Percentiles rank a stretch among this genome's conserved stretches.
phyloP scores from a whole-genome alignment of 2,888 invertebrate genomes.

The Drosophila mayaguana region DNA sequence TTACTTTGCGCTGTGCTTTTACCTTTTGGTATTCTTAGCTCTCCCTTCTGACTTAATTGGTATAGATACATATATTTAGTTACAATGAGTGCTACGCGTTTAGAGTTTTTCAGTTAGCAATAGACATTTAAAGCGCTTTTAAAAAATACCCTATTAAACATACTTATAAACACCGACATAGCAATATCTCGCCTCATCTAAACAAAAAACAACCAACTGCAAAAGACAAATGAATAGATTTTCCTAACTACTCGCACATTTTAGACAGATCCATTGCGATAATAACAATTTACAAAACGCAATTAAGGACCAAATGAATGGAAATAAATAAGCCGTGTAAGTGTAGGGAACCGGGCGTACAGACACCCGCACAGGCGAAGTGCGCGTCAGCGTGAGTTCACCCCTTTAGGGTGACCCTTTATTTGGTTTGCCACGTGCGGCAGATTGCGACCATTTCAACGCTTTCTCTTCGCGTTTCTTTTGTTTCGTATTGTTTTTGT shows the following conservation, averaged over 20 bases:
- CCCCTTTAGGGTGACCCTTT: slow-evolving; percentile 58
- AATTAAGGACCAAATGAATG: slow-evolving; percentile 60
- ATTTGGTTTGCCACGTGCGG: slow-evolving; percentile 53
- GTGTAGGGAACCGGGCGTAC: slow-evolving; percentile 39
- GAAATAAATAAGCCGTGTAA: slow-evolving; percentile 64
- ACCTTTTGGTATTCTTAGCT: slow-evolving; percentile 21
- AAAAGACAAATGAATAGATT: slow-evolving; percentile 58
- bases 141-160: slow-evolving; percentile 59
- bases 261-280: slow-evolving; percentile 52
- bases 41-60: slow-evolving; percentile 22
- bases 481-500: slow-evolving; percentile 20
- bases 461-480: slow-evolving; percentile 38
- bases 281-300: slow-evolving; percentile 60
- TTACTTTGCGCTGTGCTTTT: slow-evolving; percentile 67
- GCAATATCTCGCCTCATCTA: slow-evolving; percentile 20
- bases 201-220: slow-evolving; percentile 28
- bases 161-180: slow-evolving; percentile 40
- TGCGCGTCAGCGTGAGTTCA: slow-evolving; percentile 19
- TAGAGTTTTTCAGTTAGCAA: slow-evolving; percentile 54
- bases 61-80: slow-evolving; percentile 58
- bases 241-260: slow-evolving; percentile 66
- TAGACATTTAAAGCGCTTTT: slow-evolving; percentile 83
- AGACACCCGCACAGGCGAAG: slow-evolving; percentile 17
- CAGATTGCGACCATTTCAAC: slow-evolving; percentile 57
- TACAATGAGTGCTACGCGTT: slow-evolving; percentile 66